phyloP scores from a whole-genome alignment of 64 coral and sea anemone genomes.

The Porites australiensis region DNA sequence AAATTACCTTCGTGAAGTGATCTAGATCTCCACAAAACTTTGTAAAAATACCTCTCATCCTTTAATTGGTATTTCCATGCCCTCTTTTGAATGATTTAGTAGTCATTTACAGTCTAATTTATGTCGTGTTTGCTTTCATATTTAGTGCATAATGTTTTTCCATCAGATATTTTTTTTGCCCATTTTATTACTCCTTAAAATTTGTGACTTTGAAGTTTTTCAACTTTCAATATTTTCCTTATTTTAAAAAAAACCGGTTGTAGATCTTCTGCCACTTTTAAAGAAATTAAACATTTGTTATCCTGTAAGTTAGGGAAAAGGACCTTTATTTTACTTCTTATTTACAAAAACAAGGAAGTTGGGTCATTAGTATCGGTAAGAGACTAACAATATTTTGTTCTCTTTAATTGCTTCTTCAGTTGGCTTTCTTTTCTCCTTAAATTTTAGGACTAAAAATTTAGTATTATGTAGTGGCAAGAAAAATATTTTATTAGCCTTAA shows the following conservation, averaged over 20 bases:
- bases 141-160: neutral
- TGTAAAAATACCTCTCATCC: neutral
- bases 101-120: conserved; percentile 1
- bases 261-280: neutral
- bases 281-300: neutral
- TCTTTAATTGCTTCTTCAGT: neutral
- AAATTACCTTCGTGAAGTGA: conserved; percentile 6
- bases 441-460: too few species aligned
- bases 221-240: too few species aligned
- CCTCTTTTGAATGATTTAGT: conserved; percentile 1
- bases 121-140: neutral
- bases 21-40: neutral
- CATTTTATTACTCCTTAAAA: too few species aligned
- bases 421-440: too few species aligned
- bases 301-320: neutral
- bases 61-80: neutral
- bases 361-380: conserved; percentile 4
- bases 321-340: neutral
- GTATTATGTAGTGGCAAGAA: too few species aligned
- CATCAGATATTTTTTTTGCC: neutral
- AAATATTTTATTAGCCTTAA: too few species aligned
- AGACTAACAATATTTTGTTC: conserved; percentile 2
- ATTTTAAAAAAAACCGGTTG: too few species aligned
- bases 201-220: too few species aligned
- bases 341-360: neutral